Evolutionary conservation across 2,797 vertebrate genomes (phyloP).

Genomic region (Miichthys miiuy): DNA sequence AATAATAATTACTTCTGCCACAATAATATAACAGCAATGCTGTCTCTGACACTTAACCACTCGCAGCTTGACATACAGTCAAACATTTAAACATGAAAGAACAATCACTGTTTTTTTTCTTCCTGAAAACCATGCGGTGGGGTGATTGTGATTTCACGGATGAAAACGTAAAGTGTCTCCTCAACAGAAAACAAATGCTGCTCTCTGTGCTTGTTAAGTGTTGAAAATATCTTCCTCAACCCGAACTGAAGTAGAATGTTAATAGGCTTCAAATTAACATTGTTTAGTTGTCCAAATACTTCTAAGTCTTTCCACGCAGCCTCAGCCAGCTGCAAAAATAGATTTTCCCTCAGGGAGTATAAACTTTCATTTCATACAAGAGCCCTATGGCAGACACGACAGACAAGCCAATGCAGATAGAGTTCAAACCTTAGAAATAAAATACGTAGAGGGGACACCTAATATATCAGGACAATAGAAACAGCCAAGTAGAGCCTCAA

Average conservation of each 20-base stretch:
- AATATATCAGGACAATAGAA: conserved; percentile 61
- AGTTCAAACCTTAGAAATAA: conserved; percentile 67
- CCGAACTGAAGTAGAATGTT: conserved; percentile 75
- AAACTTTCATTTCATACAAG: conserved; percentile 74
- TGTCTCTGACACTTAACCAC: conserved; percentile 37
- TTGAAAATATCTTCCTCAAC: conserved; percentile 74
- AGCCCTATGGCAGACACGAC: conserved; percentile 62
- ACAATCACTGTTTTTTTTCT: conserved; percentile 42
- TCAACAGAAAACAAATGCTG: conserved; percentile 72
- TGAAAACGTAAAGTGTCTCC: conserved; percentile 37
- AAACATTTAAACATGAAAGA: conserved; percentile 50
- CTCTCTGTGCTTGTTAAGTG: conserved; percentile 58
- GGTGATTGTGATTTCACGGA: conserved; percentile 70
- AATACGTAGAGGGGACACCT: conserved; percentile 53
- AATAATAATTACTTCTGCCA: conserved; percentile 71
- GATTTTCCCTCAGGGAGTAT: conserved; percentile 83
- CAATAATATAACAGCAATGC: conserved; percentile 52
- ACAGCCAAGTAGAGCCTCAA: conserved; percentile 46
- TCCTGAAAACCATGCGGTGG: conserved; percentile 2
- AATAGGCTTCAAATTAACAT: conserved; percentile 83
- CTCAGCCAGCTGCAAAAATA: conserved; percentile 86
- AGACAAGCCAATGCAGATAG: conserved; percentile 58
- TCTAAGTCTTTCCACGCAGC: conserved; percentile 65
- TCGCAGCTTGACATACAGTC: conserved; percentile 47
- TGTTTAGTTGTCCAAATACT: conserved; percentile 82